Conservation (phyloP, 2,113 vertebrate species). For the Pygathrix nemaeus region DNA sequence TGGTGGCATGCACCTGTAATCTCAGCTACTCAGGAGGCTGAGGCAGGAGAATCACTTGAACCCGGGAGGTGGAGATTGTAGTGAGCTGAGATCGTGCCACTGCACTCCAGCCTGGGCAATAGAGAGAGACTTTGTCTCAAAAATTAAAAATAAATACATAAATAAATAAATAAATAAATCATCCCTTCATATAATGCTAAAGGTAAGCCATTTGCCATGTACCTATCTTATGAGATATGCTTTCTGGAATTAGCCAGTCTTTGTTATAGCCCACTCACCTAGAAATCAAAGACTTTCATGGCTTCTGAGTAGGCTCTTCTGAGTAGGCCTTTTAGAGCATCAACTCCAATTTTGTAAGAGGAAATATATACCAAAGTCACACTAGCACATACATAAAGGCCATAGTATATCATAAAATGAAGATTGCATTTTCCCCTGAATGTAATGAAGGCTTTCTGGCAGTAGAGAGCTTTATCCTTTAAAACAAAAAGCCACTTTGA, state of each 20-base stretch:
- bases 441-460: neutral
- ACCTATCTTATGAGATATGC: neutral
- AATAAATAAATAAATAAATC: neutral
- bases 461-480: neutral
- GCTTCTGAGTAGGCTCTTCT: neutral
- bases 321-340: neutral
- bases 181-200: neutral
- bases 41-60: too few relatives aligned
- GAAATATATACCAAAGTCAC: neutral
- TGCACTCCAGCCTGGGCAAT: too few relatives aligned
- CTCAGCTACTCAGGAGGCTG: too few relatives aligned
- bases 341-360: neutral
- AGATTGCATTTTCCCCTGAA: neutral
- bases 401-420: neutral
- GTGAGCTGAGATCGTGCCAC: too few relatives aligned
- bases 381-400: neutral
- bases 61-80: too few relatives aligned
- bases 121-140: too few relatives aligned
- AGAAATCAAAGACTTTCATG: neutral
- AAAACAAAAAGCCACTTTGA: neutral
- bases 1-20: too few relatives aligned
- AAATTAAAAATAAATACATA: too few relatives aligned
- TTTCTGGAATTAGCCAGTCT: neutral
- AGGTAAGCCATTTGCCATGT: neutral
- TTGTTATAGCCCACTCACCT: neutral